phyloP scores from a whole-genome alignment of 2,113 vertebrate genomes.

The Paradisaea rubra region DNA sequence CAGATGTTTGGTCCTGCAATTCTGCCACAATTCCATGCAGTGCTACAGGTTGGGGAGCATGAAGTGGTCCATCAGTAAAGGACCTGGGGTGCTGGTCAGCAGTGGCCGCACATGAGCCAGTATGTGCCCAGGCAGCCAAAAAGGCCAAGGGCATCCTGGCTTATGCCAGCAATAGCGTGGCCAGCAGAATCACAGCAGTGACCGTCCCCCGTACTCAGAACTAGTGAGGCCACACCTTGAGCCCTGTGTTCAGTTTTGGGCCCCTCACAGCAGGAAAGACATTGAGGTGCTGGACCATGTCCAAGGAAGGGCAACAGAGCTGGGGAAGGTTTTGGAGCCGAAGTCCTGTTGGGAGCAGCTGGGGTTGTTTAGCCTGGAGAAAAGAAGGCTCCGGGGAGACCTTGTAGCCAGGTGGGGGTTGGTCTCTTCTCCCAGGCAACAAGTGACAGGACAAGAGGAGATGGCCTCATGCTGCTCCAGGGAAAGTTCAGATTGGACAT shows the following conservation, averaged over 20 bases:
- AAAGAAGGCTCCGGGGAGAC: not conserved
- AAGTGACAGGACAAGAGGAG: not conserved
- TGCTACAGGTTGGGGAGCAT: accelerated
- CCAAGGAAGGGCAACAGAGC: not conserved
- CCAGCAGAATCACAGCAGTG: not conserved
- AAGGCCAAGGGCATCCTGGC: not conserved
- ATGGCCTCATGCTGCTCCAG: not conserved
- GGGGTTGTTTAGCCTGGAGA: not conserved
- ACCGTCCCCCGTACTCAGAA: accelerated
- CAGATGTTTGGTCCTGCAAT: not conserved
- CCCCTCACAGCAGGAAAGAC: not conserved
- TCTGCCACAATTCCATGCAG: not conserved
- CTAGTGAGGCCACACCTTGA: not conserved
- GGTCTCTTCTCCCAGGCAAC: not conserved
- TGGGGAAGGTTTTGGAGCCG: not conserved
- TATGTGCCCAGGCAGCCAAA: not conserved
- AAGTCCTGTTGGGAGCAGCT: not conserved
- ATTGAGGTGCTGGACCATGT: too few species aligned
- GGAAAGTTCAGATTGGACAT: not conserved
- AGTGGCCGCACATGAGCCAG: not conserved
- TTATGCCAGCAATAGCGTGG: not conserved
- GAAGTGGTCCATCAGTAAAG: not conserved
- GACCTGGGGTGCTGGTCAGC: too few species aligned
- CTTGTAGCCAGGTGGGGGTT: not conserved
- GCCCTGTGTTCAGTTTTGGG: not conserved